Evolutionary conservation across 2,797 vertebrate genomes (phyloP), one percentile per base, ranked within the genome.

Genomic region (Muraenolepis orangiensis): DNA sequence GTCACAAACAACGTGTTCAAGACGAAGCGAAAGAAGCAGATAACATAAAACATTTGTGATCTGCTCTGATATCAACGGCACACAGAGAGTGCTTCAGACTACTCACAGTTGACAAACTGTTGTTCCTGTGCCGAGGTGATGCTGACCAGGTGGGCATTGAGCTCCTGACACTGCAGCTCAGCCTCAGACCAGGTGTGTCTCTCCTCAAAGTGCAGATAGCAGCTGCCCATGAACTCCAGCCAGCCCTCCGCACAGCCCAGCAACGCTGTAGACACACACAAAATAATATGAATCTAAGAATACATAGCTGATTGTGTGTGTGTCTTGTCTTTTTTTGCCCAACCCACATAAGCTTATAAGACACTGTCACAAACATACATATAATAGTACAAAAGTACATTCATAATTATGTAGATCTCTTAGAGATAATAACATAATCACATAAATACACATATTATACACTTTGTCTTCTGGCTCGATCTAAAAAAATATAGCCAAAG

Each of bases 81-180:
- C 38, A 51, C 10, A 14, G 4, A 13, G 16, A 23, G 14, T 23
- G 5, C 61, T n/a, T 31, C 29, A 23, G 29, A 40, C 31, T 80
- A 90, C 93, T 93, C 74, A 99, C 98, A 93, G 89, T 96, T 97
- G 76, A 98, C 93, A 82, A 98, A 99, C 64, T 95, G 90, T 90
- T 99, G 97, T 74, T 99, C 98, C 86, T 98, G 94, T 0, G 93
- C 92, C 1, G 96, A 96, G 82, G 93, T 81, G 79, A 99, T 94
- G 81, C 97, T 99, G 92, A 96, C 95, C 86, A 99, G 89, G 78
- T 99, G 96, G 73, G 96, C 91, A 75, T 96, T 95, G 34, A 95
- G 85, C 29, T 94, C 90, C 79, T 92, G 92, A 74, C 98, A 99
- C 72, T 81, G 90, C 42, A 93, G 91, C 89, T 99, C 97, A 0